Evolutionary conservation across 2,113 vertebrate species (phyloP).

Genomic region (Microcebus ravelobensis): DNA sequence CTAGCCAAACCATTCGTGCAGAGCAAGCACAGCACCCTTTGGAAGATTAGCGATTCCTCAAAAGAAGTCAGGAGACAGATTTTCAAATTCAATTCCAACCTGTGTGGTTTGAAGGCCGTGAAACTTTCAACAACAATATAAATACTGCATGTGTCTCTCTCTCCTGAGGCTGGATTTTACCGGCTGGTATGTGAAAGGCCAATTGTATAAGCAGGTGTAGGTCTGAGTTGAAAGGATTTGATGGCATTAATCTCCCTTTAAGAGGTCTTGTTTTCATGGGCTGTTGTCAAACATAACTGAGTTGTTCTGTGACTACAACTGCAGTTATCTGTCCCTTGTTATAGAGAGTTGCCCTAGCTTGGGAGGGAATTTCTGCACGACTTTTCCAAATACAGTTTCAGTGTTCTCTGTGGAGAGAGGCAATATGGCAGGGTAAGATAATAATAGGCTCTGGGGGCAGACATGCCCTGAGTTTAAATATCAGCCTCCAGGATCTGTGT

Average conservation of each 20-base stretch:
- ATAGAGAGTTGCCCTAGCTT: background rate
- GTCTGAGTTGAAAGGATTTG: slow-evolving; percentile 62
- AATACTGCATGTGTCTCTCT: slow-evolving; percentile 53
- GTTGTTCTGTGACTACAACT: slow-evolving; percentile 28
- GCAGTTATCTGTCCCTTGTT: slow-evolving; percentile 32
- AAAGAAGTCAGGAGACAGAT: slow-evolving; percentile 62
- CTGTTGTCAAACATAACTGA: slow-evolving; percentile 51
- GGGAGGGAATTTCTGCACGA: background rate
- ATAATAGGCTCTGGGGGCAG: background rate
- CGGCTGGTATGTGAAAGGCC: slow-evolving; percentile 42
- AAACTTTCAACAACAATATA: slow-evolving; percentile 69
- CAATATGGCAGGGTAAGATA: background rate
- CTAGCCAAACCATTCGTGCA: background rate
- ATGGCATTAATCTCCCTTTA: slow-evolving; percentile 66
- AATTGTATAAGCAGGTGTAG: slow-evolving; percentile 67
- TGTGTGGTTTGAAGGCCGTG: slow-evolving; percentile 54
- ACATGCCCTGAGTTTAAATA: background rate
- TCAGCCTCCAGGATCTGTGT: background rate
- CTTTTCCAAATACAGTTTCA: background rate
- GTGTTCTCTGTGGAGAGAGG: background rate
- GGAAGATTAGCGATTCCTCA: slow-evolving; percentile 56
- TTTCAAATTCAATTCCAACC: slow-evolving; percentile 68
- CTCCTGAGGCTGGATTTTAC: slow-evolving; percentile 46
- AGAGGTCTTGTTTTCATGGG: slow-evolving; percentile 58
- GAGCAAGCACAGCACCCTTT: background rate